A percentile compares a stretch with the other conserved stretches of the same genome.
Conservation (phyloP, 2,113 vertebrate species). For the Labeo rohita region DNA sequence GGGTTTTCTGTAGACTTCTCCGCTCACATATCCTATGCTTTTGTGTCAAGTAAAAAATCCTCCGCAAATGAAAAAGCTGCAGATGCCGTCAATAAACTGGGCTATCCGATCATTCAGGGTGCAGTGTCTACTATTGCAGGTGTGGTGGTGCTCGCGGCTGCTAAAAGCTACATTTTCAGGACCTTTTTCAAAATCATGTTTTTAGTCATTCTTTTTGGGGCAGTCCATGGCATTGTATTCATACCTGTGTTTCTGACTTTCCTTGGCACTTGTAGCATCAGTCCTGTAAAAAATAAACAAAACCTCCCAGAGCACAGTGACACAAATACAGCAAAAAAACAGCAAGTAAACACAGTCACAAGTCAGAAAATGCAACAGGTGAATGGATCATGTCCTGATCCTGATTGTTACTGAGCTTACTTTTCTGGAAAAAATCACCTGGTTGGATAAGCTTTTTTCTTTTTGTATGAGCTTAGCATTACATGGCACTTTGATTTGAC, state of each 20-base stretch:
- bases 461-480: neutral
- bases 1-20: constrained; percentile 73
- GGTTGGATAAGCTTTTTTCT: neutral
- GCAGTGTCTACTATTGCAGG: constrained; percentile 75
- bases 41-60: constrained; percentile 65
- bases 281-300: neutral
- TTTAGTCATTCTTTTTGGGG: constrained; percentile 68
- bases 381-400: too few species aligned
- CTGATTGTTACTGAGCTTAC: too few species aligned
- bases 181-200: constrained; percentile 76
- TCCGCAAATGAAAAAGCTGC: constrained; percentile 58
- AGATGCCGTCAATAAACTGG: constrained; percentile 66
- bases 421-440: neutral
- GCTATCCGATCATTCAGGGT: constrained; percentile 59
- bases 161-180: constrained; percentile 66
- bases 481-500: neutral
- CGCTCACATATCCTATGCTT: constrained; percentile 65
- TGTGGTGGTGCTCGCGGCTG: constrained; percentile 69
- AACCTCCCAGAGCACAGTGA: neutral
- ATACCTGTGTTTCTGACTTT: constrained; percentile 64
- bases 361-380: too few species aligned
- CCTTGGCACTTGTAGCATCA: constrained; percentile 18
- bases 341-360: too few species aligned
- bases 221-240: constrained; percentile 67
- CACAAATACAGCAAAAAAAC: neutral